phyloP scores from a whole-genome alignment of 2,113 vertebrate species.

The Sylvilagus bachmani region DNA sequence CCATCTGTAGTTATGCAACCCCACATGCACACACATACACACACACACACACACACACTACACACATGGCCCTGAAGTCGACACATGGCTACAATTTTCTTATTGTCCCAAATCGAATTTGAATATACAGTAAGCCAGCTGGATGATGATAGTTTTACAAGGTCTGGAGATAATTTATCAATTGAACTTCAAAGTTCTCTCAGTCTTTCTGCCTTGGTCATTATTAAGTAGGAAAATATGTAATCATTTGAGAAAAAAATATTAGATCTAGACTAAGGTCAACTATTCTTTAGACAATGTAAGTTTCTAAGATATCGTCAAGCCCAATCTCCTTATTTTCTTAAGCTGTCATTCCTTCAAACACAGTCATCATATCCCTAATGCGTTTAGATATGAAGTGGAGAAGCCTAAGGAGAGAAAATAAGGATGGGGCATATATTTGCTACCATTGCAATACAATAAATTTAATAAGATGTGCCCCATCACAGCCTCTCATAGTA shows the following conservation, averaged over 20 bases:
- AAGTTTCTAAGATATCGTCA: constrained; percentile 42
- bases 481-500: background rate
- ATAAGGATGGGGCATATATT: background rate
- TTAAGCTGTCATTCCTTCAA: background rate
- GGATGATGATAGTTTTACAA: constrained; percentile 67
- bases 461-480: background rate
- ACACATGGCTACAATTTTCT: constrained; percentile 78
- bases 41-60: background rate
- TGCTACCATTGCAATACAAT: background rate
- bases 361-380: background rate
- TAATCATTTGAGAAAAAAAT: constrained; percentile 69
- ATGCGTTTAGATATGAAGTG: background rate
- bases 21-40: background rate
- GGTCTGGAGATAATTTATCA: constrained; percentile 81
- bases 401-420: background rate
- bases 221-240: constrained; percentile 78
- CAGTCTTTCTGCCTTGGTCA: constrained; percentile 58
- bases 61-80: background rate
- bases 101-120: constrained; percentile 79
- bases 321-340: background rate
- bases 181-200: constrained; percentile 77
- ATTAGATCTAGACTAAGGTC: constrained; percentile 70
- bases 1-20: background rate
- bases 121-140: constrained; percentile 67
- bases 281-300: constrained; percentile 31